phyloP scores from a whole-genome alignment of 2,113 vertebrate genomes.

The Sander vitreus region DNA sequence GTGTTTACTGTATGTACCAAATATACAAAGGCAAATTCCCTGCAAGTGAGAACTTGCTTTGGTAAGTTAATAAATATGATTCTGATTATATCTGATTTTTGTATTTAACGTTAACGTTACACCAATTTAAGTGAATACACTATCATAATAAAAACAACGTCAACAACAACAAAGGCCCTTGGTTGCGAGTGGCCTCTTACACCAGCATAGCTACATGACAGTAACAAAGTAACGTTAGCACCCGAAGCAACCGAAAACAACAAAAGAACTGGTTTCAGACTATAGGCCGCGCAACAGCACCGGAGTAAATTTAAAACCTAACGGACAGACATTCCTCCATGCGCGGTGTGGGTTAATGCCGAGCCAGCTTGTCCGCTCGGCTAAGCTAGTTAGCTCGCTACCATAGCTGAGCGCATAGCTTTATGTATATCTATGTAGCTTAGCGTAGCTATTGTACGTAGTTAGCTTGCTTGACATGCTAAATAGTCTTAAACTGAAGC shows the following conservation, averaged over 20 bases:
- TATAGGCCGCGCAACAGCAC: conserved; percentile 32
- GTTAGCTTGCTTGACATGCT: background rate
- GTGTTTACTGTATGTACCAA: too few species aligned
- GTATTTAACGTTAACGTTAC: background rate
- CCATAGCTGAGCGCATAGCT: background rate
- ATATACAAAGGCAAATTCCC: too few species aligned
- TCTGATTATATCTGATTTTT: too few species aligned
- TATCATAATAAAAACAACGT: background rate
- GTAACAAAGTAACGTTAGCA: background rate
- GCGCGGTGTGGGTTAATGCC: background rate
- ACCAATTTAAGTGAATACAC: background rate
- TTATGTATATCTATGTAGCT: background rate
- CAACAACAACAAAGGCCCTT: too few species aligned
- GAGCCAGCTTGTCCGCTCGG: background rate
- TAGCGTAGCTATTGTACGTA: too few species aligned
- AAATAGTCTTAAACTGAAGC: rapidly evolving
- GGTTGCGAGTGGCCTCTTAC: too few species aligned
- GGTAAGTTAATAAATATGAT: too few species aligned
- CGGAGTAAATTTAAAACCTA: background rate
- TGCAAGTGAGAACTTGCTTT: too few species aligned
- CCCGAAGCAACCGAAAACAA: background rate
- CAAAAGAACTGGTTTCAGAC: background rate
- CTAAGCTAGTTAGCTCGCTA: conserved; percentile 50
- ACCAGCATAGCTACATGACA: background rate
- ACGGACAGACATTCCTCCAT: rapidly evolving